Percentiles rank a stretch among this genome's conserved stretches.
Conservation (phyloP, 2,888 invertebrate species). For the Hirtodrosophila alboralis region DNA sequence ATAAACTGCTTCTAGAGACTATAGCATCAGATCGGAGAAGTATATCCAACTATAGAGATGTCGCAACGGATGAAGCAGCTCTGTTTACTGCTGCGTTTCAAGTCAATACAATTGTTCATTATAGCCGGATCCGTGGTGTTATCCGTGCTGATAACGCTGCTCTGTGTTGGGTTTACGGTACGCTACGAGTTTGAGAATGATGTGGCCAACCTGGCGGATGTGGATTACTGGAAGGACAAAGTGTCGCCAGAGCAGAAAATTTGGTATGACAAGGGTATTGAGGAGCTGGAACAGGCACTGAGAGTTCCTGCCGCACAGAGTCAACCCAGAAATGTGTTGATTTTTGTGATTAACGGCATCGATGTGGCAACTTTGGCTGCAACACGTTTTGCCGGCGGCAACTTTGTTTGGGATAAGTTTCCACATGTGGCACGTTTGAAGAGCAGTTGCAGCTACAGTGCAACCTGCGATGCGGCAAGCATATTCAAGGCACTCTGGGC, state of each 20-base stretch:
- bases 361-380: constrained; percentile 91
- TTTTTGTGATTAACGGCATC: constrained; percentile 95
- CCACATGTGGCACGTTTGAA: constrained; percentile 91
- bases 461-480: constrained; percentile 93
- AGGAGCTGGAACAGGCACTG: constrained; percentile 86
- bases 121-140: constrained; percentile 67
- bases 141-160: constrained; percentile 63
- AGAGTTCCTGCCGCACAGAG: constrained; percentile 84
- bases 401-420: constrained; percentile 90
- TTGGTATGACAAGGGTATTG: constrained; percentile 85
- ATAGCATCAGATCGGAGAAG: background rate
- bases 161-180: constrained; percentile 73
- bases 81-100: constrained; percentile 44
- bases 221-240: constrained; percentile 70
- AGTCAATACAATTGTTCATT: constrained; percentile 71
- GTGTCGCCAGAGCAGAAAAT: constrained; percentile 66
- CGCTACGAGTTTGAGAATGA: constrained; percentile 77
- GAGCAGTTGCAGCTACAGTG: constrained; percentile 92
- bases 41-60: constrained; percentile 27
- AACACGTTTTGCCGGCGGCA: constrained; percentile 86
- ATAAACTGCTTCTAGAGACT: background rate
- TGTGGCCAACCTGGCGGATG: constrained; percentile 64
- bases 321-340: constrained; percentile 88
- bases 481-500: constrained; percentile 92
- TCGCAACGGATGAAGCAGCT: constrained; percentile 31